These are phyloP conservation scores for Emys orbicularis DNA, from an alignment of 2,797 vertebrate species.

Conservation along the genomic window DNA sequence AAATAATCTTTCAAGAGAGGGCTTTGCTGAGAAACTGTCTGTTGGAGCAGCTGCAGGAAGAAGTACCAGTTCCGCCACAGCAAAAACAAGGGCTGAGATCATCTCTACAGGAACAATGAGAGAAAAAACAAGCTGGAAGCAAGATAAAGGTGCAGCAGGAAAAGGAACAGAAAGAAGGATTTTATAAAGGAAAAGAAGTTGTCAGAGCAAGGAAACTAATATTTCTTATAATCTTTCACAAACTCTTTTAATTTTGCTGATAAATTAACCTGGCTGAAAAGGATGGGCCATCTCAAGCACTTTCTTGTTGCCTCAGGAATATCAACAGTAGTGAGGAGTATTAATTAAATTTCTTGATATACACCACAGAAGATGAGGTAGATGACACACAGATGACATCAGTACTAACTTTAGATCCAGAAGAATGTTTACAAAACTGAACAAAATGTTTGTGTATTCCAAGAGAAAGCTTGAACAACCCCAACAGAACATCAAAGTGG, in stretches of 20 bases:
- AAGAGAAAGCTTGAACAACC: not conserved
- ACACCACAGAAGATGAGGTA: not conserved
- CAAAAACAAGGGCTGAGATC: rapidly evolving
- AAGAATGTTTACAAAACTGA: not conserved
- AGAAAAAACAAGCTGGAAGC: not conserved
- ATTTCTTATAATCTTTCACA: not conserved
- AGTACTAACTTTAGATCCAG: not conserved
- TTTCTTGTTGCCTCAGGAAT: not conserved
- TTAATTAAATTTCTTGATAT: not conserved
- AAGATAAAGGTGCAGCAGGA: not conserved
- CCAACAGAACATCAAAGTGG: not conserved
- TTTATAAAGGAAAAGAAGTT: not conserved
- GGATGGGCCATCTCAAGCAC: not conserved
- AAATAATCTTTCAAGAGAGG: not conserved
- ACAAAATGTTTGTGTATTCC: not conserved
- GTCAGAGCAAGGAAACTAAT: not conserved
- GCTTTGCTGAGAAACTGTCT: not conserved
- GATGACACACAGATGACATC: not conserved
- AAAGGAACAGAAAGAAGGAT: not conserved
- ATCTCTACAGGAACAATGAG: not conserved
- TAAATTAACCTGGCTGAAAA: not conserved
- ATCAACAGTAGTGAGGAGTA: not conserved
- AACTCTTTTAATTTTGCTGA: not conserved
- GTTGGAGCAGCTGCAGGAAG: not conserved
- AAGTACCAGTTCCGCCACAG: not conserved